Percentiles rank a stretch among this genome's conserved stretches.
Evolutionary conservation across 2,888 invertebrate genomes (phyloP).

Genomic region (Dasysyrphus tricinctus): DNA sequence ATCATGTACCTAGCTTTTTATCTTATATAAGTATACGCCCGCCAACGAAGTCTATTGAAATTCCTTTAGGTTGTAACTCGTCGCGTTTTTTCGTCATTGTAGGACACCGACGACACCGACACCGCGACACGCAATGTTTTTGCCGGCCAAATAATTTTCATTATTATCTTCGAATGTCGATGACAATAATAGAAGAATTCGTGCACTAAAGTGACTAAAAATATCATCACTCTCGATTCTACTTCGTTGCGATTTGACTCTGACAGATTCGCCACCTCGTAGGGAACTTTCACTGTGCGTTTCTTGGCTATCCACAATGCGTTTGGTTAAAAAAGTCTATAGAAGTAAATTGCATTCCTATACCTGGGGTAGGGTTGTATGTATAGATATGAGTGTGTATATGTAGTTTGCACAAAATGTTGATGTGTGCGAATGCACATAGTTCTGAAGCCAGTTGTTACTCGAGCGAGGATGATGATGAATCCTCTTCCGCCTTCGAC

Average conservation of each 20-base stretch:
- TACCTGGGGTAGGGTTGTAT: conserved; percentile 27
- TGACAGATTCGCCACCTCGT: conserved; percentile 69
- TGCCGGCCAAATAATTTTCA: conserved; percentile 26
- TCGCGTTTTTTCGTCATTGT: conserved; percentile 18
- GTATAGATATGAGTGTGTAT: too few relatives aligned
- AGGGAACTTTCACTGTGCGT: conserved; percentile 58
- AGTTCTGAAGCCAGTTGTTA: conserved; percentile 52
- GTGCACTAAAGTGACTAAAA: conserved; percentile 44
- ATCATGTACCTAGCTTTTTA: conserved; percentile 46
- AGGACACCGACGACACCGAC: neutral
- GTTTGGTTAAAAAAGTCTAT: neutral
- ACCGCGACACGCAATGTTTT: conserved; percentile 20
- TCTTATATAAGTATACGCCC: conserved; percentile 28
- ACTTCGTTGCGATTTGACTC: conserved; percentile 41
- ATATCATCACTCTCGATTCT: conserved; percentile 60
- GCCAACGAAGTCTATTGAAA: conserved; percentile 59
- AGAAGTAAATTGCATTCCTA: conserved; percentile 43
- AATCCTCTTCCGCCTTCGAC: conserved; percentile 70
- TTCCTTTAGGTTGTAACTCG: conserved; percentile 58
- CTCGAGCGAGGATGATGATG: conserved; percentile 34
- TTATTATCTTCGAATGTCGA: conserved; percentile 37
- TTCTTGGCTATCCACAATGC: neutral
- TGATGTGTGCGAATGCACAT: neutral
- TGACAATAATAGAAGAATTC: conserved; percentile 55
- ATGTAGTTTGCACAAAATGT: conserved; percentile 11